Base-by-base conservation (phyloP, 2,888 invertebrate genomes). In the Ptychoptera contaminata region DNA sequence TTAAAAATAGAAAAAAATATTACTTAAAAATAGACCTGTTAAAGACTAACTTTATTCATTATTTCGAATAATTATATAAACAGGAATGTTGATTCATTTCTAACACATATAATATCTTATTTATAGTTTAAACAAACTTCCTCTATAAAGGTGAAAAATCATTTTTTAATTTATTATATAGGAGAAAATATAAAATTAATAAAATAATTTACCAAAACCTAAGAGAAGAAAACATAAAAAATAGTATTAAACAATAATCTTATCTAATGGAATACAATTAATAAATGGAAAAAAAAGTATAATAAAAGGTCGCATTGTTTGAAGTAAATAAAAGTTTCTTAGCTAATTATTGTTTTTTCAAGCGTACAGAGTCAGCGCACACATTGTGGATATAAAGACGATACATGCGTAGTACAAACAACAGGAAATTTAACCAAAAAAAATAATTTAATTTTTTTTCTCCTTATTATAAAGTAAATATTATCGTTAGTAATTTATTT, bases 401-500 rank as follows among this genome's bases (percentile, higher is more conserved):
- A 6, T 14, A 12, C n/a, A 6, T 12, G n/a, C n/a, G 35, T 35
- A 12, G 3, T 14, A 35, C n/a, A 14, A 35, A 35, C n/a, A 35
- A 35, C 14, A 35, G n/a, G n/a, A 12, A 35, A 35, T 12, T 12
- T 35, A 35, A 12, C n/a, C n/a, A 35, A 12, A 6, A 14, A 14
- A 12, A 6, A 35, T n/a, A 35, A 35, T 35, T 35, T 12, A 12
- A 35, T 35, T 12, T 5, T 5, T 6, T 3, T 12, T 15, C 40
- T 8, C n/a, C n/a, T n/a, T n/a, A n/a, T n/a, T n/a, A n/a, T n/a
- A 36, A n/a, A 35, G 16, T 23, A 36, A 29, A 37, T 45, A 37
- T 45, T 12, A 23, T 37, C 34, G 16, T n/a, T 3, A 43, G 16
- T 37, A 43, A 43, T 36, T 43, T 32, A 43, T n/a, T n/a, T n/a